Evolutionary conservation across 2,888 invertebrate genomes (phyloP).

Genomic region (Sphaeridia pumilis): DNA sequence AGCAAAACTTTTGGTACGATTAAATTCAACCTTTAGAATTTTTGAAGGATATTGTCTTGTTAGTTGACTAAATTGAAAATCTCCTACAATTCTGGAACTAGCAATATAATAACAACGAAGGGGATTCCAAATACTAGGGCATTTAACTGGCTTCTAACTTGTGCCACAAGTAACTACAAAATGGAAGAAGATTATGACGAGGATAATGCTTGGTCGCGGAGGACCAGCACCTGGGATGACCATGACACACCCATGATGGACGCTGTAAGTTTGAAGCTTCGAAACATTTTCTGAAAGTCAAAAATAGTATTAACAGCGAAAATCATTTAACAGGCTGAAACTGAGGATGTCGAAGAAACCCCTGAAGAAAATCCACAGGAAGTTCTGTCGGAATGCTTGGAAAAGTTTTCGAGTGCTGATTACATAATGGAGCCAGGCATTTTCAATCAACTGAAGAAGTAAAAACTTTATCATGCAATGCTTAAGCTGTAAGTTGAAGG

Average conservation of each 20-base stretch:
- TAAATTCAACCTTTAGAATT: too few relatives aligned
- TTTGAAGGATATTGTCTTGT: too few relatives aligned
- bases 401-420: slow-evolving; percentile 83
- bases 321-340: slow-evolving; percentile 38
- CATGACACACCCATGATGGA: neutral
- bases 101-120: too few relatives aligned
- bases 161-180: too few relatives aligned
- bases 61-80: too few relatives aligned
- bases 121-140: too few relatives aligned
- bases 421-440: slow-evolving; percentile 98
- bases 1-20: too few relatives aligned
- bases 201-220: slow-evolving; percentile 16
- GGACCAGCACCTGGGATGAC: slow-evolving; percentile 11
- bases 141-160: too few relatives aligned
- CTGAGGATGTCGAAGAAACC: slow-evolving; percentile 52
- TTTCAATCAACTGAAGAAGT: slow-evolving; percentile 79
- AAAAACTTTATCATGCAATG: slow-evolving; percentile 5
- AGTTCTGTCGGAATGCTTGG: slow-evolving; percentile 77
- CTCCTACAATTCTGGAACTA: too few relatives aligned
- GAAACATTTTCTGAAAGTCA: neutral
- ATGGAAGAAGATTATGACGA: slow-evolving; percentile 24
- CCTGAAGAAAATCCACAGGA: slow-evolving; percentile 64
- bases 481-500: neutral
- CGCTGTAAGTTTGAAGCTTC: neutral
- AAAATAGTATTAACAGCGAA: neutral